Conservation (phyloP, 64 coral and sea anemone genomes). For the Porites lutea region DNA sequence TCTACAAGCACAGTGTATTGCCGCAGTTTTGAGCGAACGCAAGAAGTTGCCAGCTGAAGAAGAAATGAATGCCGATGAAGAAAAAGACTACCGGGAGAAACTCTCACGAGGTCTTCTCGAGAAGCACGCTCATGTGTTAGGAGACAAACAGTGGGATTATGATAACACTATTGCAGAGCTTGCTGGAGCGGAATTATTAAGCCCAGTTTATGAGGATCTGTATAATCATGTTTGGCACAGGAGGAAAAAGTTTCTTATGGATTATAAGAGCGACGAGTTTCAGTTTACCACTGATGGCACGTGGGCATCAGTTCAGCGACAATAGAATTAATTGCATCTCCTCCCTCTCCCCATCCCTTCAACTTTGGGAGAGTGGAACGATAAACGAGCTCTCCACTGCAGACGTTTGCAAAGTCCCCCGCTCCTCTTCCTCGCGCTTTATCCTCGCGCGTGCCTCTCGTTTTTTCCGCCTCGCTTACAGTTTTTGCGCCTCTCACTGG, state of each 20-base stretch:
- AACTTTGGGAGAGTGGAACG: too few relatives aligned
- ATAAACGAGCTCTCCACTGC: too few relatives aligned
- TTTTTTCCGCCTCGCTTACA: too few relatives aligned
- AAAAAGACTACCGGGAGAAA: constrained; percentile 31
- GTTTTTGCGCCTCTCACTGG: too few relatives aligned
- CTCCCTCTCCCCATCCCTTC: too few relatives aligned
- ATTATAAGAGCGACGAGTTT: constrained; percentile 43
- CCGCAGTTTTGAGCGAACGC: constrained; percentile 22
- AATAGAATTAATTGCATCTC: too few relatives aligned
- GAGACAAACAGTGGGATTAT: constrained; percentile 41
- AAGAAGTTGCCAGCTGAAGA: constrained; percentile 32
- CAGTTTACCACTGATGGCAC: neutral
- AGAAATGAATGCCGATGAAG: constrained; percentile 64
- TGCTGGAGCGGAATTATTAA: neutral
- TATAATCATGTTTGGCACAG: constrained; percentile 16
- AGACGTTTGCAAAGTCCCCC: too few relatives aligned
- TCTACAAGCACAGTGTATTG: constrained; percentile 45
- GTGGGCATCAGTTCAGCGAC: neutral
- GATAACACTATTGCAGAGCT: constrained; percentile 35
- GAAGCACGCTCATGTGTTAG: constrained; percentile 44
- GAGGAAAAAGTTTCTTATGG: constrained; percentile 33
- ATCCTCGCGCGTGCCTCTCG: too few relatives aligned
- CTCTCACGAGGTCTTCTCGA: constrained; percentile 3
- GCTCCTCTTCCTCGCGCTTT: too few relatives aligned
- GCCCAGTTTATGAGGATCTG: constrained; percentile 10